Base-by-base conservation (phyloP, 2,113 vertebrate genomes). In the Anarrhichthys ocellatus region DNA sequence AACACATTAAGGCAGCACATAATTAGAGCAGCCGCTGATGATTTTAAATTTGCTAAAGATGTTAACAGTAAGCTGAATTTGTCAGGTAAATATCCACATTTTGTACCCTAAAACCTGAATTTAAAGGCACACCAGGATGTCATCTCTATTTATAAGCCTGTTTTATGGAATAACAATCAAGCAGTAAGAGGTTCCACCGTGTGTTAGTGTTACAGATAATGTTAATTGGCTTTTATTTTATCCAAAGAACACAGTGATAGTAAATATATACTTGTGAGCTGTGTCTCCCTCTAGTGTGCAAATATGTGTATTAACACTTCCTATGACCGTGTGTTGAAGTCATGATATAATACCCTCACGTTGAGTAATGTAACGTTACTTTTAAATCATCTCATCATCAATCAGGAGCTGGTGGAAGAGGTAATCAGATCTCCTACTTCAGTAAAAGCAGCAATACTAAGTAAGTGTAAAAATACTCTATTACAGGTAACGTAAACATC, bases 201-300 rank as follows among this genome's bases (percentile, higher is more conserved):
- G 5, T 62, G 5, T 13, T 46, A 46, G 17, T 46, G 6, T 4
- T 17, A 46, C 44, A 17, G 8, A 46, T 34, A 34, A 34, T 34
- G 34, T 17, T 18, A 52, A 36, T 44, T 32, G 1, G 8, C 48
- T 29, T 66, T 27, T 20, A 42, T 71, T 36, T 42, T 3, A 72
- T 36, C 20, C 0, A 9, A 59, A 36, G 13, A 61, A 11, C 7
- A 34, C 4, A 34, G 44, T 13, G 13, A 9, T 9, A 2, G 50
- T 54, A 5, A 10, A 9, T 5, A 13, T 68, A 20, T 36, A 22
- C 6, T 9, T 69, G 18, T 89, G 79, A 87, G 44, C 80, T 89
- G 14, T 92, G 90, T 87, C 92, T 88, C 90, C 92, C 84, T 91
- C 89, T 93, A 85, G 88, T 81, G 93, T 76, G 8, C 38, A 78